Evolutionary conservation across 2,888 invertebrate genomes (phyloP), one percentile per base, ranked within the genome.

Genomic region (Achlya flavicornis): DNA sequence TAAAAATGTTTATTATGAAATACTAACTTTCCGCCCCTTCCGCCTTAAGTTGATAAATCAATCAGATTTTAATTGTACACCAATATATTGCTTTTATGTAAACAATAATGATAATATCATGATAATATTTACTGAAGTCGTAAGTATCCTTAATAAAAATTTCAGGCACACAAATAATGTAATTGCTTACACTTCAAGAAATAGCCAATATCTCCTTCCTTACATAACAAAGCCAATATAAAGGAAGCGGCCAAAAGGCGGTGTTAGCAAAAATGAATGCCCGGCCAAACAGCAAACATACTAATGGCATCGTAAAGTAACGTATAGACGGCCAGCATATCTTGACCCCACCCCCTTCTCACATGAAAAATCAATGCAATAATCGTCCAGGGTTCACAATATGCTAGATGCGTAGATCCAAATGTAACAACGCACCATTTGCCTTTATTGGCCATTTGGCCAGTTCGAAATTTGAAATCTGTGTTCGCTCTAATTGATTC

Each of bases 401-500:
- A 85, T 14, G 67, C 66, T 82, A 80, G 89, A 76, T 79, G 74
- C 69, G 71, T 79, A 75, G 75, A 80, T 75, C 71, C 78, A 74
- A 83, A 84, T 85, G 82, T 86, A 84, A 78, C 79, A 79, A 83
- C 85, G 87, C 79, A 74, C 89, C 89, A 90, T 92, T 92, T 89
- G 81, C 84, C 75, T 91, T 90, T 90, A 90, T 91, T 89, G 88
- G 85, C 87, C 86, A 83, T 90, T 90, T 86, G 90, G 86, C 85
- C 87, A 87, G 86, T 85, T 86, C 79, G 76, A 73, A 80, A 79
- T 84, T 81, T 80, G 80, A 84, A 87, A 86, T 87, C 81, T 83
- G 80, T 79, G 81, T 82, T 79, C 81, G 80, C 81, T 87, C 88
- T 90, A 88, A 90, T 88, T 90, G 89, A 87, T 89, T 88, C 79